These are phyloP conservation scores for Portevinia maculata DNA, from an alignment of 2,888 invertebrate species.

Conservation along the genomic window DNA sequence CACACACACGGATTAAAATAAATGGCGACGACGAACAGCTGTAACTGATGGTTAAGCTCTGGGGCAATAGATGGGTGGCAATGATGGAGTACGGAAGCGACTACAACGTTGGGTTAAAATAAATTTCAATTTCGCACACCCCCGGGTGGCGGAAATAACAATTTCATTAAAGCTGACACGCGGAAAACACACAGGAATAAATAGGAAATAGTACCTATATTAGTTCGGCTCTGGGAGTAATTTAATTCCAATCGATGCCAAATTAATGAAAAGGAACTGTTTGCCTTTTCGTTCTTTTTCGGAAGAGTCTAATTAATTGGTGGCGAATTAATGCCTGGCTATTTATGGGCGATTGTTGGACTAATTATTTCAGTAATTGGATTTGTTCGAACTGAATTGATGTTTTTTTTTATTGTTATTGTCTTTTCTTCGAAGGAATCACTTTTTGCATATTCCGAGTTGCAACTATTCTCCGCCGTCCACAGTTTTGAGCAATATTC, in stretches of 20 bases:
- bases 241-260: constrained; percentile 72
- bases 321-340: constrained; percentile 45
- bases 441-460: neutral
- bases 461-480: neutral
- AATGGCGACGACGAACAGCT: constrained; percentile 72
- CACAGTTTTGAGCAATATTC: too few species aligned
- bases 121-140: constrained; percentile 71
- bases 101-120: constrained; percentile 53
- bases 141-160: constrained; percentile 66
- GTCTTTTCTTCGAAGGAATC: neutral
- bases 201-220: constrained; percentile 57
- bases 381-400: too few species aligned
- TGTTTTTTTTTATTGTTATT: neutral
- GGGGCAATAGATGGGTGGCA: constrained; percentile 24
- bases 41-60: constrained; percentile 70
- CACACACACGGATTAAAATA: constrained; percentile 65
- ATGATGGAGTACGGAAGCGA: constrained; percentile 28
- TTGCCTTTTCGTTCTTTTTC: constrained; percentile 23
- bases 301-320: constrained; percentile 66
- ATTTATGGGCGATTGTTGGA: constrained; percentile 47
- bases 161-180: constrained; percentile 69
- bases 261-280: constrained; percentile 72
- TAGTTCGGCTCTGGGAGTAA: constrained; percentile 59
- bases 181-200: constrained; percentile 47
- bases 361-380: constrained; percentile 52